Conservation (phyloP, 2,888 invertebrate genomes). For the Cephonodes hylas region DNA sequence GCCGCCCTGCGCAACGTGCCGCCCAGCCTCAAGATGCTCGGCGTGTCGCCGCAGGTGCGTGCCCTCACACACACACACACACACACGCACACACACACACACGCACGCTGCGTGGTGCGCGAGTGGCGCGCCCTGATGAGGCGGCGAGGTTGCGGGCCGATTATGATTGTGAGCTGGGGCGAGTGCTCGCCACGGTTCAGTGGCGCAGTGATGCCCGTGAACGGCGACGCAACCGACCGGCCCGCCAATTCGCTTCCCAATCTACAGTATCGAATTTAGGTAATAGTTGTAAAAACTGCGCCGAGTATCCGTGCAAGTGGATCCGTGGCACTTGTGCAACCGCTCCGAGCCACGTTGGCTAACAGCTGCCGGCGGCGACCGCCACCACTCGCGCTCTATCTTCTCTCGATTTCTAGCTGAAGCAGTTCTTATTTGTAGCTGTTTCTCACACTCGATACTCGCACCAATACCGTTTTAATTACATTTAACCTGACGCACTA, state of each 20-base stretch:
- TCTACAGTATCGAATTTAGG: background rate
- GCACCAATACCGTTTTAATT: too few species aligned
- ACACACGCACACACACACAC: background rate
- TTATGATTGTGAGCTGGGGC: too few species aligned
- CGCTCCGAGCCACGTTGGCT: background rate
- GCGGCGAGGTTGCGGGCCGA: too few species aligned
- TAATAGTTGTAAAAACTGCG: background rate
- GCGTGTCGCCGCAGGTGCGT: conserved; percentile 95
- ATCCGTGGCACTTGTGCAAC: background rate
- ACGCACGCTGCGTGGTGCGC: too few species aligned
- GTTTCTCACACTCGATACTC: too few species aligned
- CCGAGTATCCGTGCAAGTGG: background rate
- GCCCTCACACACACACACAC: background rate
- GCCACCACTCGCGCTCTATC: background rate
- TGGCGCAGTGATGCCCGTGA: background rate
- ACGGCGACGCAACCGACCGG: too few species aligned
- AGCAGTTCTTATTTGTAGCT: too few species aligned
- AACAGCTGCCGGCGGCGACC: background rate
- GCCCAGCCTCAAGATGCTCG: conserved; percentile 95
- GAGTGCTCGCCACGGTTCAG: background rate
- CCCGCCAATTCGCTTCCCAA: background rate
- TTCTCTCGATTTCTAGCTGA: too few species aligned
- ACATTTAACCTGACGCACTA: too few species aligned
- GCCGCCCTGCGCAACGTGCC: conserved; percentile 87
- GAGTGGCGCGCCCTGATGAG: too few species aligned